These are phyloP conservation scores for Abramis brama DNA, from an alignment of 2,113 vertebrate species.

Conservation along the genomic window DNA sequence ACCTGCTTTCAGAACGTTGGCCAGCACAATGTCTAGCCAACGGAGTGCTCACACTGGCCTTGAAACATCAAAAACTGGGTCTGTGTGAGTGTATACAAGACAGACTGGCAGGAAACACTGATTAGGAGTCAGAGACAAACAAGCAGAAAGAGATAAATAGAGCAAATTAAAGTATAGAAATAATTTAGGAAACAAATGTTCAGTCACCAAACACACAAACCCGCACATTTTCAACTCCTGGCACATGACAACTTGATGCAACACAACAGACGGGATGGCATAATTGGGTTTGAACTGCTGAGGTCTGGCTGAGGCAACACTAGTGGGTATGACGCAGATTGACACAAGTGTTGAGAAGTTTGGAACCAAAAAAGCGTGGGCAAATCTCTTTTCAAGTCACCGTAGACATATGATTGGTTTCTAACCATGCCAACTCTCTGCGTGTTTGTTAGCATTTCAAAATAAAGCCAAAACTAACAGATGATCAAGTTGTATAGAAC, in stretches of 20 bases:
- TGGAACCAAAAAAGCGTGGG: slow-evolving; percentile 52
- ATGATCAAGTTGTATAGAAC: background rate
- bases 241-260: slow-evolving; percentile 57
- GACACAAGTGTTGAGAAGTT: slow-evolving; percentile 45
- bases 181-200: slow-evolving; percentile 41
- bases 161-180: slow-evolving; percentile 22
- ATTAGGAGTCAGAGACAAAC: background rate
- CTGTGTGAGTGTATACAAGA: background rate
- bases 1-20: slow-evolving; percentile 55
- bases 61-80: slow-evolving; percentile 53
- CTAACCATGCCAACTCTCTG: slow-evolving; percentile 28
- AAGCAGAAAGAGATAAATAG: background rate
- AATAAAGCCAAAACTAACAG: slow-evolving; percentile 30
- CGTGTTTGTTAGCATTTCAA: slow-evolving; percentile 3
- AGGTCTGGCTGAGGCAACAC: slow-evolving; percentile 50
- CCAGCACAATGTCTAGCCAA: slow-evolving; percentile 52
- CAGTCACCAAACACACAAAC: slow-evolving; percentile 48
- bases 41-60: slow-evolving; percentile 57
- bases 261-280: slow-evolving; percentile 63
- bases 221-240: slow-evolving; percentile 49
- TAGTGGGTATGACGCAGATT: slow-evolving; percentile 43
- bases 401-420: slow-evolving; percentile 44
- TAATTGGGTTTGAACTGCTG: slow-evolving; percentile 67
- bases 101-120: background rate
- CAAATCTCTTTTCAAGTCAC: slow-evolving; percentile 47